Base-by-base conservation (phyloP, 2,113 vertebrate genomes). In the Hystrix brachyura region DNA sequence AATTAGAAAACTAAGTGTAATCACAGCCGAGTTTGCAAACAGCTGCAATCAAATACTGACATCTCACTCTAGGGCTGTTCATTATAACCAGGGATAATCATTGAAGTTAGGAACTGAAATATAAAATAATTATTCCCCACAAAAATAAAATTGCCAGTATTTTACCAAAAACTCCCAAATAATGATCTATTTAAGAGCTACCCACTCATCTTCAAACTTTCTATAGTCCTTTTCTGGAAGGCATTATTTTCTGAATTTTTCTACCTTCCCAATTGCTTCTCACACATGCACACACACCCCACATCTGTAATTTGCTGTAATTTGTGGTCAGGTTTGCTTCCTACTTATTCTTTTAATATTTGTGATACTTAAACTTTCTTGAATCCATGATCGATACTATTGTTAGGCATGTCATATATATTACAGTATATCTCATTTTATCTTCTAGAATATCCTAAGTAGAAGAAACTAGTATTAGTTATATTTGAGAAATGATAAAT, bases 1-100 rank as follows among this genome's bases (percentile, higher is more conserved):
- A 98, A 98, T 98, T 98, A 98, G 93, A 97, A 38, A 96, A 97
- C 29, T 2, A 64, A 90, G 81, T 34, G 7, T 97, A 98, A 98
- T 98, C 97, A 98, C 43, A 92, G 55, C 59, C 59, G 72, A 98
- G 98, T 98, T 98, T 98, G 91, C 93, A 98, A 98, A 98, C 97
- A 98, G 93, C 74, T 96, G 74, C 82, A 91, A 91, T 97, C 91
- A 96, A 98, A 98, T 95, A 32, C 85, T 82, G 38, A 96, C 88
- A 97, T 1, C 10, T 5, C 8, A 87, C 23, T 96, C 71, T 78
- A 90, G 3, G 72, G 57, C 38, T 62, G 2, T 96, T 98, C 90
- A 85, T 96, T 95, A 95, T 57, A 94, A 88, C 34, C 51, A 74
- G 25, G 91, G 91, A 93, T 67, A 74, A 97, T 87, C 43, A 64